Percentiles rank a stretch among this genome's conserved stretches.
These are phyloP conservation scores for Trichopoda pennipes DNA, from an alignment of 2,888 invertebrate genomes.

Conservation along the genomic window DNA sequence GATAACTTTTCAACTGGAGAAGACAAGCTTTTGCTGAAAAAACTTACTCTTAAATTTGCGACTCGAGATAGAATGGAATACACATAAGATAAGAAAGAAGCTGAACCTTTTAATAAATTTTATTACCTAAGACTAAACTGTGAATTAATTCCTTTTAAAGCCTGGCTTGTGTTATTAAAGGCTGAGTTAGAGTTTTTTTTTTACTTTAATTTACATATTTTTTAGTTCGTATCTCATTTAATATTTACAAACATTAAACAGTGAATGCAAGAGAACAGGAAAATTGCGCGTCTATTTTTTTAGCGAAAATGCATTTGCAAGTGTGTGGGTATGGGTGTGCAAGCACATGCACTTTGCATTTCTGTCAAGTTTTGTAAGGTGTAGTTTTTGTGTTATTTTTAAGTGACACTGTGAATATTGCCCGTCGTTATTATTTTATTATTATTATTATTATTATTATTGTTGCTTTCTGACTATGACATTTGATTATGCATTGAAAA, in stretches of 20 bases:
- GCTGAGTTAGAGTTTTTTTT: background rate
- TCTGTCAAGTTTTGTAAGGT: conserved; percentile 42
- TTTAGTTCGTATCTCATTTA: conserved; percentile 6
- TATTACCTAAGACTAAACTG: too few relatives aligned
- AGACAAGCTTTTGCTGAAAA: too few relatives aligned
- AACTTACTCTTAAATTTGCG: too few relatives aligned
- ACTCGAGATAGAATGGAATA: too few relatives aligned
- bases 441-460: too few relatives aligned
- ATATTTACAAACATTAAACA: conserved; percentile 18
- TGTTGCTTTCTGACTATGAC: conserved; percentile 45
- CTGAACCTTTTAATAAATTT: too few relatives aligned
- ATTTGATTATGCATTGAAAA: conserved; percentile 49
- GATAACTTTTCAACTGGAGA: too few relatives aligned
- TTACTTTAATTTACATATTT: conserved; percentile 10
- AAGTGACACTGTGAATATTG: conserved; percentile 23
- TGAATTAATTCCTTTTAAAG: background rate
- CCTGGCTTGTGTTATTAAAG: background rate
- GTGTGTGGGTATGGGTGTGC: background rate
- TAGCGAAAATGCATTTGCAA: background rate
- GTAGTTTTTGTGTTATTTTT: conserved; percentile 17
- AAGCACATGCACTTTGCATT: conserved; percentile 2
- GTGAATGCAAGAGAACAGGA: background rate
- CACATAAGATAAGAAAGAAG: too few relatives aligned
- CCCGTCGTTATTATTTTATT: conserved; percentile 4
- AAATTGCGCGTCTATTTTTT: conserved; percentile 18